Evolutionary conservation across 1,140 invertebrate species (phyloP).

Genomic region (Eueides isabella): DNA sequence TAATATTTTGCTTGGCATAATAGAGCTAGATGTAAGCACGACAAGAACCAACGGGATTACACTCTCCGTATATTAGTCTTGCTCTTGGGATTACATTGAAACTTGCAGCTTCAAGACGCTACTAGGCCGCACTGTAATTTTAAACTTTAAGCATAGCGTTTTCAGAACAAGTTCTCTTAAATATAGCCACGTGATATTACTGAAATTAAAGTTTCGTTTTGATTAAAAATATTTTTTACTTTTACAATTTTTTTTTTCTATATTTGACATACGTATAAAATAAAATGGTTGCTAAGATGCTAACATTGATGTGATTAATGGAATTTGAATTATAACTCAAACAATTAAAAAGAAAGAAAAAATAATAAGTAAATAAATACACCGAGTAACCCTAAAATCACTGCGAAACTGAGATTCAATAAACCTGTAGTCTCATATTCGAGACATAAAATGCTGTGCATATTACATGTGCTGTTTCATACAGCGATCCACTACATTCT

Average conservation of each 20-base stretch:
- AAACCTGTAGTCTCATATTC: background rate
- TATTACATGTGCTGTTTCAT: background rate
- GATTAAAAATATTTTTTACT: background rate
- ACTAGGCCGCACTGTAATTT: constrained; percentile 8
- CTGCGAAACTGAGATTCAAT: background rate
- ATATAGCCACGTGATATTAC: background rate
- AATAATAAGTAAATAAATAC: background rate
- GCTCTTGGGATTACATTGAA: background rate
- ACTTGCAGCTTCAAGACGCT: background rate
- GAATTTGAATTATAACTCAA: too few relatives aligned
- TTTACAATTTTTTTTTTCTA: background rate
- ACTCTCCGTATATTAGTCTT: background rate
- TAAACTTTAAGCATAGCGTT: background rate
- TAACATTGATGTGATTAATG: too few relatives aligned
- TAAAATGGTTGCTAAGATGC: too few relatives aligned
- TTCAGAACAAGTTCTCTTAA: background rate
- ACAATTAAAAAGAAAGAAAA: background rate
- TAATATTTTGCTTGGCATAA: background rate
- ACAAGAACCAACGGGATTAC: constrained; percentile 5
- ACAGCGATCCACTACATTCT: background rate
- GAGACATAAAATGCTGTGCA: background rate
- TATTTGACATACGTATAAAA: too few relatives aligned
- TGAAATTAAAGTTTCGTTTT: background rate
- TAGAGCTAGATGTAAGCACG: background rate
- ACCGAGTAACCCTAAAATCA: background rate